Percentiles rank a stretch among this genome's conserved stretches.
Evolutionary conservation across 2,888 invertebrate species (phyloP).

Genomic region (Troides aeacus): DNA sequence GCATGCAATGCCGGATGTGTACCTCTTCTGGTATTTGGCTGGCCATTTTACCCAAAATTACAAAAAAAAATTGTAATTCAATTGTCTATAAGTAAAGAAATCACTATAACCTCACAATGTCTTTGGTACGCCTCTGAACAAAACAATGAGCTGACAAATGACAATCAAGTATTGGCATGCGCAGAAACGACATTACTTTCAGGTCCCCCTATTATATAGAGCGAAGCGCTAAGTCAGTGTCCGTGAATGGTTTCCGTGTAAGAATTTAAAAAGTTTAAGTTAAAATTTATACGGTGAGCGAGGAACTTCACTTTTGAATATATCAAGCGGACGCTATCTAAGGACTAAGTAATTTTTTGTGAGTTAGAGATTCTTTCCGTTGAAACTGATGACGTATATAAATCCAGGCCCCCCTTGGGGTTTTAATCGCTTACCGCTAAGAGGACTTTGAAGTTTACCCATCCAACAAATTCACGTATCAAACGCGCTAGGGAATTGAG

Average conservation of each 20-base stretch:
- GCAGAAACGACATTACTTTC: no score
- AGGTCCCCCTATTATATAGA: no score
- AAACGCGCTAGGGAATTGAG: slow-evolving; percentile 16
- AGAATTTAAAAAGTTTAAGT: slow-evolving; percentile 8
- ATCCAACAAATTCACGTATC: slow-evolving; percentile 28
- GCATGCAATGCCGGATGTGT: no score
- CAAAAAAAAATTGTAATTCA: no score
- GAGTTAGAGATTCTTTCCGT: slow-evolving; percentile 21
- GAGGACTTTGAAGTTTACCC: slow-evolving; percentile 27
- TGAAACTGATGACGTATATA: slow-evolving; percentile 28
- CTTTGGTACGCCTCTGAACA: no score
- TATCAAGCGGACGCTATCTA: slow-evolving; percentile 13
- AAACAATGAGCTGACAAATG: no score
- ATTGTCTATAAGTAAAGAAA: no score
- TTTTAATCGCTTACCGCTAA: slow-evolving; percentile 26
- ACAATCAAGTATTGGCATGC: no score
- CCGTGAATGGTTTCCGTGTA: neutral
- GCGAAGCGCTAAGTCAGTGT: slow-evolving; percentile 1
- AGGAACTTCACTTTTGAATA: slow-evolving; percentile 9
- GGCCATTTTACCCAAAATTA: no score
- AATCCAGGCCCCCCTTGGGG: slow-evolving; percentile 21
- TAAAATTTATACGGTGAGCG: slow-evolving; percentile 11
- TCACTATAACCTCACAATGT: no score
- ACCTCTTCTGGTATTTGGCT: no score
- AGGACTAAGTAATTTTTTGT: slow-evolving; percentile 20